Evolutionary conservation across 2,113 vertebrate species (phyloP), one percentile per base, ranked within the genome.

Genomic region (Amazona guildingii): DNA sequence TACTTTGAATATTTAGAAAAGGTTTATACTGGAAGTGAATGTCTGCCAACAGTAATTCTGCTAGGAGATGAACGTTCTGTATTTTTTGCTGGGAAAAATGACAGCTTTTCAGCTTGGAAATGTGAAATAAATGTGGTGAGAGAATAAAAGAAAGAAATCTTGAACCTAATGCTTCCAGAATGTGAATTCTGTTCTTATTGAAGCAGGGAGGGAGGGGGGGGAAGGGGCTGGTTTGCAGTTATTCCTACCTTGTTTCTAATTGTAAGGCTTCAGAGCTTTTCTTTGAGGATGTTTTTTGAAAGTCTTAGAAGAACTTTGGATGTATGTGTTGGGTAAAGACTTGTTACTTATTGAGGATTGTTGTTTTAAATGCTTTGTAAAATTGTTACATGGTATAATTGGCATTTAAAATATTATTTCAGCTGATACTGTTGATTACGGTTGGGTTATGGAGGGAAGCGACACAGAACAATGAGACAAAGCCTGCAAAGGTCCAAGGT

Each of bases 1-100:
- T 92, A 68, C 87, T 95, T 94, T 49, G 93, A 96, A 83, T 96
- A 90, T 94, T 95, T 90, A 95, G 93, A 90, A 85, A 90, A 91
- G 87, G 76, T 90, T 94, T 95, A 25, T 91, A 80, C 66, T 89
- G 67, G 67, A 91, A 95, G 63, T 57, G 67, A 95, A 93, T 88
- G 92, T 96, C 95, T 97, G 94, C 95, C 95, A 96, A 90, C 85
- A 91, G 63, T 74, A 87, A 91, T 92, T 89, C 78, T 59, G 84
- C 87, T 95, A 79, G 79, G 89, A 91, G 92, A 91, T 76, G 82
- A 95, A 86, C 0, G 49, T 80, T 95, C 64, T 83, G 37, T 70
- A 41, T 95, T 94, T 94, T 83, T 91, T 74, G 3, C 43, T 51
- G 46, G 66, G 57, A 23, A 84, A 82, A 91, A 87, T 66, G 89